phyloP scores from a whole-genome alignment of 2,113 vertebrate species.

The Fulica atra region DNA sequence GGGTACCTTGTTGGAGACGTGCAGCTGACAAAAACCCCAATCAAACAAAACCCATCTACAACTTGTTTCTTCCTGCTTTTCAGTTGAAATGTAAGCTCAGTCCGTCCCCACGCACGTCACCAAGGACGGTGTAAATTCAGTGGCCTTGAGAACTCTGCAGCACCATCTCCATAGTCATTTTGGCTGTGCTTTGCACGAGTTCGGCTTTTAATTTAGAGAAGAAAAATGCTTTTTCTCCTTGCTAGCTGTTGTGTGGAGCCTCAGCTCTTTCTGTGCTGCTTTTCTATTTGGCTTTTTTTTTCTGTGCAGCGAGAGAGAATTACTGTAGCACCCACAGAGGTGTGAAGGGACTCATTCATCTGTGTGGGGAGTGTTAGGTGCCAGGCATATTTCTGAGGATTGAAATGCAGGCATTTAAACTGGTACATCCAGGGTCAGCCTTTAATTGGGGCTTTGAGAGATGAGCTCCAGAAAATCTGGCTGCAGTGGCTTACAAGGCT shows the following conservation, averaged over 20 bases:
- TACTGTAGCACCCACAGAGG: conserved; percentile 56
- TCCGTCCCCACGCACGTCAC: not conserved
- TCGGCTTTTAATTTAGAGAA: conserved; percentile 14
- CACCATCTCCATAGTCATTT: not conserved
- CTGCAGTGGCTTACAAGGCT: not conserved
- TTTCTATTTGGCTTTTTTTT: not conserved
- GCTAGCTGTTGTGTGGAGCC: not conserved
- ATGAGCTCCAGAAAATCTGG: conserved; percentile 9
- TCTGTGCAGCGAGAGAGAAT: conserved; percentile 20
- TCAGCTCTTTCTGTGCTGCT: not conserved
- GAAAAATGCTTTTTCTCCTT: not conserved
- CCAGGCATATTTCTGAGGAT: conserved; percentile 56
- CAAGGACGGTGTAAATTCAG: conserved; percentile 17
- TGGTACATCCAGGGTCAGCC: conserved; percentile 29
- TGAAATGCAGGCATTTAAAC: conserved; percentile 30
- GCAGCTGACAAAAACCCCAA: conserved; percentile 6
- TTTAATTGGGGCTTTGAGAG: not conserved
- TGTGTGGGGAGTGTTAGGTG: conserved; percentile 57
- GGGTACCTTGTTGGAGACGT: not conserved
- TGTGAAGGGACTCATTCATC: conserved; percentile 63
- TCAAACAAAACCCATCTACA: conserved; percentile 27
- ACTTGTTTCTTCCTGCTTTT: conserved; percentile 57
- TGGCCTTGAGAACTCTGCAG: not conserved
- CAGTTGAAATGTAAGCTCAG: not conserved
- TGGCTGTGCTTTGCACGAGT: not conserved